A percentile compares a stretch with the other conserved stretches of the same genome.
phyloP scores from a whole-genome alignment of 2,888 invertebrate genomes.

The Hemistola chrysoprasaria region DNA sequence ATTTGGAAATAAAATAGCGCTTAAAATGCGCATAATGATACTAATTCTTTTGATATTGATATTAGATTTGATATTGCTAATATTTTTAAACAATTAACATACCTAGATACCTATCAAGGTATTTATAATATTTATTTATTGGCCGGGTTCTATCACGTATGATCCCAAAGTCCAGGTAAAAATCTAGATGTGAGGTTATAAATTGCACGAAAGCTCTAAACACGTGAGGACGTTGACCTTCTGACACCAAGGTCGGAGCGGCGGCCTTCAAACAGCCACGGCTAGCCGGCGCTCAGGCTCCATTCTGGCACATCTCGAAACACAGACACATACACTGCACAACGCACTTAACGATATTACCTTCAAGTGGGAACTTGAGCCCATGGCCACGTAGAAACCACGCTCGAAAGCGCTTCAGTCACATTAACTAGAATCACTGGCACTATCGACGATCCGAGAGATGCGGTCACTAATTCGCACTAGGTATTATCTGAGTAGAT shows the following conservation, averaged over 20 bases:
- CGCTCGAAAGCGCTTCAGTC: constrained; percentile 57
- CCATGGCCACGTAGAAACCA: constrained; percentile 73
- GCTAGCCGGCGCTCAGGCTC: constrained; percentile 63
- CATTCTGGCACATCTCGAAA: constrained; percentile 54
- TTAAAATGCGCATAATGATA: too few species aligned
- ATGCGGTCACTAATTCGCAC: constrained; percentile 65
- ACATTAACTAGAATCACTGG: constrained; percentile 52
- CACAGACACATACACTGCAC: constrained; percentile 53
- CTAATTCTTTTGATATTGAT: too few species aligned
- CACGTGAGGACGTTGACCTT: constrained; percentile 77
- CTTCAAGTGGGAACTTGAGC: constrained; percentile 68
- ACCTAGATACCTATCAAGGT: too few species aligned
- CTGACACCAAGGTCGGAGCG: constrained; percentile 76
- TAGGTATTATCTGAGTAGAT: constrained; percentile 69
- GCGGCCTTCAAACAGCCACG: constrained; percentile 80
- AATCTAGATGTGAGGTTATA: constrained; percentile 22
- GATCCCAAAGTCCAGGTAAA: constrained; percentile 1
- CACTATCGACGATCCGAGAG: constrained; percentile 44
- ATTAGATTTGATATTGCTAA: too few species aligned
- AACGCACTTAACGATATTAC: constrained; percentile 66
- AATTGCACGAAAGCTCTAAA: constrained; percentile 60
- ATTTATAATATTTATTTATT: neutral
- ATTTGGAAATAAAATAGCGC: too few species aligned
- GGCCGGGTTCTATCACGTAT: constrained; percentile 1
- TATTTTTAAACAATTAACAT: too few species aligned